These are phyloP conservation scores for Sycobia sp. DNA, from an alignment of 1,140 invertebrate species.

Conservation along the genomic window DNA sequence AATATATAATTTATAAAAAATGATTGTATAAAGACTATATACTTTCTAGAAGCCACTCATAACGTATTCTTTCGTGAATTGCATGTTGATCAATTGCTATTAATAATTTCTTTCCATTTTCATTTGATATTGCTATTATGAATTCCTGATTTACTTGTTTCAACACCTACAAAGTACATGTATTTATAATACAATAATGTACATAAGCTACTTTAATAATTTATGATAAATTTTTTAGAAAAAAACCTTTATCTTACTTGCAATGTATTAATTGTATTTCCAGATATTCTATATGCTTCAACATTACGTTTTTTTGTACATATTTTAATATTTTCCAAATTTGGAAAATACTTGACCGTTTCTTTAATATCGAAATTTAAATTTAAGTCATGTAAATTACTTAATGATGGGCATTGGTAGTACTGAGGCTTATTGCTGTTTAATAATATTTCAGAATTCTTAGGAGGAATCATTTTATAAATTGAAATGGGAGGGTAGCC, in stretches of 20 bases:
- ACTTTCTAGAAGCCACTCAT: constrained; percentile 54
- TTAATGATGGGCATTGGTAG: not conserved
- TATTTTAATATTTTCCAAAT: constrained; percentile 10
- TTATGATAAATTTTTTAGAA: too few species aligned
- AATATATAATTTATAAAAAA: too few species aligned
- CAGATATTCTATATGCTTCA: constrained; percentile 11
- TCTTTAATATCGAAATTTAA: not conserved
- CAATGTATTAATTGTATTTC: constrained; percentile 25
- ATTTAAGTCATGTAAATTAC: constrained; percentile 9
- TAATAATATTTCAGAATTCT: constrained; percentile 3
- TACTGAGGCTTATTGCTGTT: not conserved
- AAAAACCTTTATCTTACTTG: not conserved
- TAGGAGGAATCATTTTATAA: constrained; percentile 21
- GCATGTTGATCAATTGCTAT: constrained; percentile 60
- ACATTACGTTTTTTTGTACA: constrained; percentile 10
- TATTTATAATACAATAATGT: not conserved
- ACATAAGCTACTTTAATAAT: not conserved
- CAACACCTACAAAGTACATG: constrained; percentile 45
- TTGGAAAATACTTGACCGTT: not conserved
- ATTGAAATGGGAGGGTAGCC: constrained; percentile 12
- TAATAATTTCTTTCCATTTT: constrained; percentile 46
- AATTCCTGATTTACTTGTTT: constrained; percentile 57
- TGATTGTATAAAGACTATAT: constrained; percentile 19
- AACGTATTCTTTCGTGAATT: constrained; percentile 57
- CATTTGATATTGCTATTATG: constrained; percentile 47